Evolutionary conservation across 2,113 vertebrate species (phyloP), one percentile per base, ranked within the genome.

Genomic region (Pituophis catenifer): DNA sequence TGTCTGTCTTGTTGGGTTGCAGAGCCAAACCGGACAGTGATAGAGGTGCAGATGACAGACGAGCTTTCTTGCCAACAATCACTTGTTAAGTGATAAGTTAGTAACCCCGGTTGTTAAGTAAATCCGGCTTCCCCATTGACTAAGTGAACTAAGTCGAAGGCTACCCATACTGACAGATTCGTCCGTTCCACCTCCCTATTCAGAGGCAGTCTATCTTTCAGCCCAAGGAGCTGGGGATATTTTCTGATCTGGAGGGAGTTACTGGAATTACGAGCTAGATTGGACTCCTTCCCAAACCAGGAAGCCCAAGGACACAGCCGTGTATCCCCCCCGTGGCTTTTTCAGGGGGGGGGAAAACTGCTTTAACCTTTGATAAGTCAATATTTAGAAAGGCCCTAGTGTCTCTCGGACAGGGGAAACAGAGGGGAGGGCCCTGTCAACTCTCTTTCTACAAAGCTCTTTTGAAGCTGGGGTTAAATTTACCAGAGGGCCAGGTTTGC

Each of bases 381-480:
- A 93, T 93, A 93, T 93, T 93, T 93, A 53, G 89, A 86, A 85
- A 93, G 89, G 26, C 89, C 48, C 48, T 62, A 55, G 26, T 50
- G 26, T 21, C 88, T 54, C 3, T 5, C 0, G 10, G 38, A 15
- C 2, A 24, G 3, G 44, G 8, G 5, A 10, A 5, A 12, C 9
- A 54, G 44, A 33, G 0, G 29, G 5, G 29, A n/a, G 1, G 0
- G 17, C 8, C 0, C 59, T 23, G 23, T 24, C 5, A 21, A 5
- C 21, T 81, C 24, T 6, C 52, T 24, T 33, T 12, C 15, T 1
- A 5, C 13, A 5, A 5, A 33, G 19, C 52, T 1, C 15, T 48
- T 29, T 38, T 57, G n/a, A 92, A 17, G 57, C 24, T 57, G n/a
- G n/a, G n/a, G 0, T 1, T 55, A 29, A 85, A 44, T 21, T 81